Base-by-base conservation (phyloP, 2,113 vertebrate species). In the Xiphophorus couchianus region DNA sequence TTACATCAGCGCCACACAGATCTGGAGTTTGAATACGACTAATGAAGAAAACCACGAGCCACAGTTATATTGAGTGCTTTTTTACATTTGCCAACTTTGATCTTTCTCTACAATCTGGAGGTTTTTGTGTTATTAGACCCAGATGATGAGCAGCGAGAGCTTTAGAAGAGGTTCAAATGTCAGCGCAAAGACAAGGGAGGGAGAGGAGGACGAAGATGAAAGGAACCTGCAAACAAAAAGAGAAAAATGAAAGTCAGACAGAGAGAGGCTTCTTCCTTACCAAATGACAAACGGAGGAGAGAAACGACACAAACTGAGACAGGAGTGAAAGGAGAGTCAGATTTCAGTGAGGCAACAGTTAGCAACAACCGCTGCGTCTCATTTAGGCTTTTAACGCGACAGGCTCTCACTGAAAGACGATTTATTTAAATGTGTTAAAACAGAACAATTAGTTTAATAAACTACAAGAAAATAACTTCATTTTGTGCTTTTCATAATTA, bases 61-160 rank as follows among this genome's bases (percentile, higher is more conserved):
- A 66, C 77, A 11, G 33, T 78, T 85, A 78, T 66, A 58, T 78
- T 0, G 2, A 71, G 87, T 71, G 42, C 70, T 83, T 85, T 89
- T 86, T 71, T 72, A 73, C 76, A 85, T 87, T 85, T 88, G 65
- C 12, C 3, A 66, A 86, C 83, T 86, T 90, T 86, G 81, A 88
- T 88, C 85, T 89, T 84, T 77, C 79, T 64, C 69, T 31, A 29
- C 10, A 62, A 70, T 80, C 68, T 81, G 73, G 70, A 60, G 66
- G 81, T 62, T 84, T 73, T 82, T 19, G 17, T 58, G 25, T 88
- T 79, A 86, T 81, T 81, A 64, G 66, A 87, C 81, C 73, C 86
- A 86, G 9, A n/a, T 2, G 51, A 71, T 82, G 81, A 78, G 77
- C 73, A 88, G 74, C 71, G 69, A 76, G 82, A 84, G 68, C 80